These are phyloP conservation scores for Cherax destructor DNA, from an alignment of 1,140 invertebrate genomes.

Conservation along the genomic window DNA sequence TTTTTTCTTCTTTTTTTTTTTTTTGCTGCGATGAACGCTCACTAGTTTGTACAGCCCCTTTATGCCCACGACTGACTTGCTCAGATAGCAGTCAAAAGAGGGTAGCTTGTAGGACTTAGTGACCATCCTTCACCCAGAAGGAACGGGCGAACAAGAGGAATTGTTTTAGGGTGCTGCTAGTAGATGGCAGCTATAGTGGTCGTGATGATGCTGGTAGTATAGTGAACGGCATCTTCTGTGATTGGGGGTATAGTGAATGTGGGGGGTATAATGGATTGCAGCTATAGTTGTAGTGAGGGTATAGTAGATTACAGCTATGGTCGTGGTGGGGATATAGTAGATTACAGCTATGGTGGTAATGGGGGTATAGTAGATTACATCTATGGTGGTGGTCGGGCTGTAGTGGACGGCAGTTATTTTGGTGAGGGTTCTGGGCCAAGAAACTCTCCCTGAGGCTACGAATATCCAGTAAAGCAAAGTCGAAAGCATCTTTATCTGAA, in stretches of 20 bases:
- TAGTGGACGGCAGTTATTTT: neutral
- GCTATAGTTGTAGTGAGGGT: neutral
- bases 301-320: neutral
- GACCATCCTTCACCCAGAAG: neutral
- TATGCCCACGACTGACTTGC: neutral
- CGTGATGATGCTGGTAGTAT: too few species aligned
- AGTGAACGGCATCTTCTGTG: too few species aligned
- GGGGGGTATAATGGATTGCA: too few species aligned
- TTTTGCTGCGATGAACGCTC: conserved; percentile 4
- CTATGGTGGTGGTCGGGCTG: neutral
- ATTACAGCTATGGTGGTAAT: neutral
- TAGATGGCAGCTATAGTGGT: too few species aligned
- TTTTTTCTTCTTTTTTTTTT: neutral
- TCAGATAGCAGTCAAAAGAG: conserved; percentile 10
- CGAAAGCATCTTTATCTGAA: too few species aligned
- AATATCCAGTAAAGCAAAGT: too few species aligned
- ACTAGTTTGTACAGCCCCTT: conserved; percentile 7
- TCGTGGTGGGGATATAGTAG: neutral
- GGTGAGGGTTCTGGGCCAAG: neutral
- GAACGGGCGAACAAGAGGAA: neutral
- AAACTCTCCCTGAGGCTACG: too few species aligned
- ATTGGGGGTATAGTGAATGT: too few species aligned
- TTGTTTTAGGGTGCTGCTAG: too few species aligned
- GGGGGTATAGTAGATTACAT: neutral
- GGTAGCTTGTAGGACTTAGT: neutral